Base-by-base conservation (phyloP, 1,140 invertebrate species). In the Hypsibius dujardini region DNA sequence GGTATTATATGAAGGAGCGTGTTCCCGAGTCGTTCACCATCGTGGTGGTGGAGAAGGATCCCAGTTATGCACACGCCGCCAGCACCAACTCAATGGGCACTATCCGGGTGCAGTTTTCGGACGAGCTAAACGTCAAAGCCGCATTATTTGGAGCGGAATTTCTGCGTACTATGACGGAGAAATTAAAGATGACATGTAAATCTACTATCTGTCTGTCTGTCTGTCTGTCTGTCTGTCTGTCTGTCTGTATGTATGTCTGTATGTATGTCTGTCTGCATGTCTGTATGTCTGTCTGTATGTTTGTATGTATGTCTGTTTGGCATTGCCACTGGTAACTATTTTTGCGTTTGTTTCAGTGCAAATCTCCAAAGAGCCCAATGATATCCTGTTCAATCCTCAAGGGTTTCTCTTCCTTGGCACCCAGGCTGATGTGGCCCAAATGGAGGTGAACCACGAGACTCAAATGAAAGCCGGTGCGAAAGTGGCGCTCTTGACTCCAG, bases 101-200 rank as follows among this genome's bases (percentile, higher is more conserved):
- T 1, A 79, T 98, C 69, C 83, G 90, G 47, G 93, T 96, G 77
- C 95, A 98, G 79, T 98, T 95, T 82, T 90, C 91, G 1, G 76
- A 94, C 1, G 84, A 87, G 72, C 94, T 98, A 82, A 96, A 97
- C 81, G 89, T 98, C 70, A 81, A 89, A 77, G 88, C 98, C 84
- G 90, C 93, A 0, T 76, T 93, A 73, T 95, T 86, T 81, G 86
- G 87, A 50, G 86, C 90, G 46, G 88, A 98, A 69, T 99, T 98
- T 81, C 79, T 98, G 47, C 83, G 90, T 59, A 88, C 90, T 73
- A 82, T 88, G 1, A 87, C 87, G 74, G 78, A 87, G 72, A 79
- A 88, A 77, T 84, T 97, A 60, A n/a, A n/a, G n/a, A n/a, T n/a
- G n/a, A n/a, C n/a, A n/a, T n/a, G n/a, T n/a, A 59, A n/a, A n/a